phyloP scores from a whole-genome alignment of 2,888 invertebrate genomes.

The Eupithecia vulgata region DNA sequence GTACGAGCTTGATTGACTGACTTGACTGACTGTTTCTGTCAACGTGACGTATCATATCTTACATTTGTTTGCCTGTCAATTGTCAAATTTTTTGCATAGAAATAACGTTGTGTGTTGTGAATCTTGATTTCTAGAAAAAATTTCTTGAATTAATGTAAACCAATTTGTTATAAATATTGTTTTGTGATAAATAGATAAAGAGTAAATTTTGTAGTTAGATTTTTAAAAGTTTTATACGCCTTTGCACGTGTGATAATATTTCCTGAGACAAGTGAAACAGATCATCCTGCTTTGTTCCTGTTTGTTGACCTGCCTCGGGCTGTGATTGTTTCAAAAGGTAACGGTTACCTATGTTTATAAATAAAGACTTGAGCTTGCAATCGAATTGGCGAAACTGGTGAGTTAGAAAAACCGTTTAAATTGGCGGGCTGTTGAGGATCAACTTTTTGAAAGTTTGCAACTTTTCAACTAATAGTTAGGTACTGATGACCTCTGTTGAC shows the following conservation, averaged over 20 bases:
- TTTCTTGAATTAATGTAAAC: slow-evolving; percentile 58
- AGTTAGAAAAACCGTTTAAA: slow-evolving; percentile 5
- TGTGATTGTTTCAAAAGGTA: slow-evolving; percentile 79
- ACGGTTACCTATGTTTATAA: slow-evolving; percentile 64
- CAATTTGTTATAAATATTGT: slow-evolving; percentile 39
- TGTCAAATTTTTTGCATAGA: slow-evolving; percentile 54
- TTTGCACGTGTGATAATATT: slow-evolving; percentile 58
- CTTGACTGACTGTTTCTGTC: not conserved
- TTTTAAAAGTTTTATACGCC: slow-evolving; percentile 61
- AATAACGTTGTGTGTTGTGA: slow-evolving; percentile 71
- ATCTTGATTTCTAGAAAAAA: slow-evolving; percentile 62
- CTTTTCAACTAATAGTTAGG: not conserved
- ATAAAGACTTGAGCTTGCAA: not conserved
- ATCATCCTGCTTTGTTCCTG: slow-evolving; percentile 76
- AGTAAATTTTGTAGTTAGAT: slow-evolving; percentile 65
- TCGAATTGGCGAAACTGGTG: not conserved
- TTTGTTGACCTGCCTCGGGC: slow-evolving; percentile 71
- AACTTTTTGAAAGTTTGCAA: slow-evolving; percentile 11
- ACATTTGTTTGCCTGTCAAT: slow-evolving; percentile 28
- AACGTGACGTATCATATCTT: too few relatives aligned
- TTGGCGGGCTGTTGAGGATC: slow-evolving; percentile 8
- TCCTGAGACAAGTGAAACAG: slow-evolving; percentile 48
- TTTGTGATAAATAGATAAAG: slow-evolving; percentile 58
- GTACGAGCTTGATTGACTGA: not conserved
- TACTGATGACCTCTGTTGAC: not conserved